These are phyloP conservation scores for Sitta carolinensis DNA, from an alignment of 2,797 vertebrate species.

Conservation along the genomic window DNA sequence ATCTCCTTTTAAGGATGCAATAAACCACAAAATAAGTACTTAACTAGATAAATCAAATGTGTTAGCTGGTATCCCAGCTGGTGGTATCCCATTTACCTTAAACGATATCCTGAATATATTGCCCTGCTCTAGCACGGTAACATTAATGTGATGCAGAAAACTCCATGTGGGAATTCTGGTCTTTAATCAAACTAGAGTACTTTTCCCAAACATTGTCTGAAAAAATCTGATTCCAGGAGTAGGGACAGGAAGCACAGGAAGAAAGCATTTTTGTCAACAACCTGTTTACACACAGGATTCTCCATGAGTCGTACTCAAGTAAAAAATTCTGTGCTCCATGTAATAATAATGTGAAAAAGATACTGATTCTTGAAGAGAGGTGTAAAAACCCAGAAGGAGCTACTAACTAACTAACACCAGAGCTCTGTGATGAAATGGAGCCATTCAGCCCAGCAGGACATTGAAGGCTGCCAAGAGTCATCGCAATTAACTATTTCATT, in stretches of 20 bases:
- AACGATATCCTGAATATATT: neutral
- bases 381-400: neutral
- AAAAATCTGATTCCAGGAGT: neutral
- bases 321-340: neutral
- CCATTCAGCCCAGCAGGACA: neutral
- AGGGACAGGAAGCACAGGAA: neutral
- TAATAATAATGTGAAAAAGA: neutral
- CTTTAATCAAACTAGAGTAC: neutral
- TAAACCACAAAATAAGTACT: neutral
- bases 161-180: neutral
- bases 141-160: neutral
- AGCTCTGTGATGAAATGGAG: neutral
- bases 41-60: neutral
- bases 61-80: neutral
- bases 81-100: neutral
- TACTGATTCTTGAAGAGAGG: neutral
- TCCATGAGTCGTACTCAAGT: neutral
- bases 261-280: neutral
- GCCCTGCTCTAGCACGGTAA: neutral
- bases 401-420: neutral
- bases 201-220: neutral
- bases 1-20: neutral
- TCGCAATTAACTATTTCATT: neutral
- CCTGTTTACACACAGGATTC: neutral
- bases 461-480: neutral